Percentiles rank a stretch among this genome's conserved stretches.
These are phyloP conservation scores for Chamaea fasciata DNA, from an alignment of 2,113 vertebrate species.

Conservation along the genomic window DNA sequence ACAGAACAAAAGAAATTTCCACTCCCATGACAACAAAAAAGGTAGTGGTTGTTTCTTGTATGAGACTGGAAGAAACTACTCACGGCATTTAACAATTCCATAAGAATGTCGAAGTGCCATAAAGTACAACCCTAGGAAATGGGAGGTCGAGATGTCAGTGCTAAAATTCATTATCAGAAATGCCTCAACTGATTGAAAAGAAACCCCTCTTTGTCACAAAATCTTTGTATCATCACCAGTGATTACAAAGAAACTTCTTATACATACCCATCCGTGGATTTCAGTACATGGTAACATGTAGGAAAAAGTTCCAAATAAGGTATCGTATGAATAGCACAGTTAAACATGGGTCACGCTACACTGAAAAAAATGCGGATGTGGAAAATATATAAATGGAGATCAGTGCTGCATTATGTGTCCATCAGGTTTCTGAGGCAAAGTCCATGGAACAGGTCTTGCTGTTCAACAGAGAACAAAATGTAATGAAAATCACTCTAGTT, in stretches of 20 bases:
- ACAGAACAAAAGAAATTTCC: not conserved
- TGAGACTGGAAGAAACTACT: not conserved
- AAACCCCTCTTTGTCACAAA: not conserved
- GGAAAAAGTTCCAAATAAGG: not conserved
- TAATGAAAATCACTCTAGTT: not conserved
- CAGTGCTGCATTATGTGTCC: not conserved
- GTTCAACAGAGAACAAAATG: not conserved
- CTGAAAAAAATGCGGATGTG: not conserved
- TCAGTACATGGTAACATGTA: not conserved
- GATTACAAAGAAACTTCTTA: not conserved
- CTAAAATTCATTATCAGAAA: conserved; percentile 2
- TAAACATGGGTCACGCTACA: not conserved
- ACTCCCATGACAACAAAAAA: not conserved
- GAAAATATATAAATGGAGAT: not conserved
- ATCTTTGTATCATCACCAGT: not conserved
- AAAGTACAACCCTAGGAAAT: not conserved
- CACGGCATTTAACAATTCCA: not conserved
- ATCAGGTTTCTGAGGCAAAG: not conserved
- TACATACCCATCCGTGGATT: not conserved
- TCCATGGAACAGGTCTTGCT: not conserved
- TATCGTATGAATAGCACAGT: not conserved
- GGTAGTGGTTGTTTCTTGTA: not conserved
- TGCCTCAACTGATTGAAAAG: not conserved
- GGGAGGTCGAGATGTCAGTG: not conserved
- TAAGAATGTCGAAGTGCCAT: not conserved